phyloP scores from a whole-genome alignment of 2,113 vertebrate genomes.

The Mormyrus lacerda region DNA sequence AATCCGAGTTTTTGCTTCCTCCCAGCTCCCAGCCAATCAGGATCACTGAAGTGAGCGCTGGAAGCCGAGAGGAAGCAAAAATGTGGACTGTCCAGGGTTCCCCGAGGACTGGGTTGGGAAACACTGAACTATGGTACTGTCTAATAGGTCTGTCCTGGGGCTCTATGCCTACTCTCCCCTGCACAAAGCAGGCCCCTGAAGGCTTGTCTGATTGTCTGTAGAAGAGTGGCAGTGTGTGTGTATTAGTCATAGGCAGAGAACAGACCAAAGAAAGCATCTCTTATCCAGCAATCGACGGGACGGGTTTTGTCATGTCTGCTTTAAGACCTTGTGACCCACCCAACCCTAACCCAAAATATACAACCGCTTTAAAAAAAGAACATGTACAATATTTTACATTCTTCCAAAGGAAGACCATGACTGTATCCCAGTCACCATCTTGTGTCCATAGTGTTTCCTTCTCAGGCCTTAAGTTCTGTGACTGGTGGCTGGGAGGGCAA shows the following conservation, averaged over 20 bases:
- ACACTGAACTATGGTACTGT: too few species aligned
- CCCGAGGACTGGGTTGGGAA: too few species aligned
- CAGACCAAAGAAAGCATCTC: not conserved
- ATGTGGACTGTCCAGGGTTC: too few species aligned
- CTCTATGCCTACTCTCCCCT: not conserved
- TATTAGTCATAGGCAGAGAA: not conserved
- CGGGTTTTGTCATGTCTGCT: too few species aligned
- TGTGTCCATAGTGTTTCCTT: constrained; percentile 6
- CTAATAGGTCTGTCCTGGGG: not conserved
- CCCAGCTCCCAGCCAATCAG: too few species aligned
- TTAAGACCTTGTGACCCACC: constrained; percentile 12
- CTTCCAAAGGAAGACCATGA: constrained; percentile 24
- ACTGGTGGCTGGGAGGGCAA: not conserved
- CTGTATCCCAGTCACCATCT: constrained; percentile 9
- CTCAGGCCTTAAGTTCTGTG: not conserved
- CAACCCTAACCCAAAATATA: constrained; percentile 40
- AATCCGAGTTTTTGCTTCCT: too few species aligned
- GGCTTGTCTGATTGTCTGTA: not conserved
- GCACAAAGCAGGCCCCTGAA: not conserved
- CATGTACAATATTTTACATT: constrained; percentile 51
- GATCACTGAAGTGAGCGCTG: too few species aligned
- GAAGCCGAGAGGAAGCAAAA: too few species aligned
- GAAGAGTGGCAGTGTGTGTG: not conserved
- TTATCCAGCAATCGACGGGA: not conserved
- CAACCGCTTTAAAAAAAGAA: constrained; percentile 33